A percentile compares a stretch with the other conserved stretches of the same genome.
phyloP scores from a whole-genome alignment of 2,888 invertebrate species.

The Frankliniella fusca region DNA sequence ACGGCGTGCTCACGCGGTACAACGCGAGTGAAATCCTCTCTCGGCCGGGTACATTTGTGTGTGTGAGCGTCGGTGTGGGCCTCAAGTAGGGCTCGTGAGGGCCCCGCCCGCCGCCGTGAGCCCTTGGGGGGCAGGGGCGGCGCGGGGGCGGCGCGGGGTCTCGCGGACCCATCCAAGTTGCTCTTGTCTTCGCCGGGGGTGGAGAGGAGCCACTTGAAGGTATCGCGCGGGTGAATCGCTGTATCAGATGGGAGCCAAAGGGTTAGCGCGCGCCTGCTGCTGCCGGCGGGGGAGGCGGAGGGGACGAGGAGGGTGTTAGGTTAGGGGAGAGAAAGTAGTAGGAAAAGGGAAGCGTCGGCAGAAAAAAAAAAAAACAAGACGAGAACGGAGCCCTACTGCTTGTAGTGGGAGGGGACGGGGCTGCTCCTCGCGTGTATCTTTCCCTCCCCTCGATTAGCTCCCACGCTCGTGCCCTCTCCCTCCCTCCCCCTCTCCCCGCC shows the following conservation, averaged over 20 bases:
- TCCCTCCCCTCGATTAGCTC: slow-evolving; percentile 2
- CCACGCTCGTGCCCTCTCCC: not conserved
- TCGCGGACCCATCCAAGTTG: not conserved
- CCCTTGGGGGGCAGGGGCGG: too few species aligned
- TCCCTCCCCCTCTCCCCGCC: not conserved
- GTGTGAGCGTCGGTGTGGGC: too few species aligned
- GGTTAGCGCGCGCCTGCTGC: not conserved
- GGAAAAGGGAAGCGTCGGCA: not conserved
- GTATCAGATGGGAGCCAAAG: slow-evolving; percentile 7
- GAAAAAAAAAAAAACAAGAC: not conserved
- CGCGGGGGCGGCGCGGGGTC: not conserved
- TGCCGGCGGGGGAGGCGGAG: not conserved
- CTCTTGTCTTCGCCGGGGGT: not conserved
- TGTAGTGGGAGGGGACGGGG: not conserved
- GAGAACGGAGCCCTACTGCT: not conserved
- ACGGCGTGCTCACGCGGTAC: too few species aligned
- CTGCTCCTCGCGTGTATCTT: slow-evolving; percentile 6
- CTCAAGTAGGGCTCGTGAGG: too few species aligned
- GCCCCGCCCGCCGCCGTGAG: too few species aligned
- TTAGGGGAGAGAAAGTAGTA: not conserved
- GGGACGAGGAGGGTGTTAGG: not conserved
- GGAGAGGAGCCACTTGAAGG: not conserved
- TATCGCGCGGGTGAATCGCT: slow-evolving; percentile 13
- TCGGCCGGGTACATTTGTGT: too few species aligned
- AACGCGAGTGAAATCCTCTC: too few species aligned